These are phyloP conservation scores for Ancistrus triradiatus DNA, from an alignment of 2,113 vertebrate genomes.

Conservation along the genomic window DNA sequence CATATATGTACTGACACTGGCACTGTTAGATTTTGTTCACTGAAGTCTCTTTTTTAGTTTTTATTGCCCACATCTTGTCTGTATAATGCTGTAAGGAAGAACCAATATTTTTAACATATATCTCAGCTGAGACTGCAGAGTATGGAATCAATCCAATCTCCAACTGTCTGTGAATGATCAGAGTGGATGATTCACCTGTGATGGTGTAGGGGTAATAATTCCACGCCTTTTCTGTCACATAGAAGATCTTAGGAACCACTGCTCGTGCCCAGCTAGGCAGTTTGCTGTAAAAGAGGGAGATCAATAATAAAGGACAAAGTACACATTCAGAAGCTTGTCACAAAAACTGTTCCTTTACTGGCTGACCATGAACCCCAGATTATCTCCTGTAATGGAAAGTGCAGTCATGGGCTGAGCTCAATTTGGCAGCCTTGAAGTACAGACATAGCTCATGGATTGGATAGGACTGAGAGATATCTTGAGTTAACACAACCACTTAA, in stretches of 20 bases:
- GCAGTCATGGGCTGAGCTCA: slow-evolving; percentile 1
- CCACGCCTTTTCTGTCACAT: slow-evolving; percentile 97
- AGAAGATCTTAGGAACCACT: slow-evolving; percentile 97
- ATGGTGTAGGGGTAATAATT: slow-evolving; percentile 98
- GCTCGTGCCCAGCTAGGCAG: slow-evolving; percentile 95
- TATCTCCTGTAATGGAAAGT: slow-evolving; percentile 16
- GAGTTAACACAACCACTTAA: too few relatives aligned
- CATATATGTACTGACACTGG: too few relatives aligned
- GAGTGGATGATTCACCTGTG: slow-evolving; percentile 88
- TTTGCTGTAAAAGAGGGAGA: slow-evolving; percentile 75
- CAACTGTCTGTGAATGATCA: too few relatives aligned
- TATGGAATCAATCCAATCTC: too few relatives aligned
- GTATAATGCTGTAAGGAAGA: too few relatives aligned
- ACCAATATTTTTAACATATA: too few relatives aligned
- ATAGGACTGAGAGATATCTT: too few relatives aligned
- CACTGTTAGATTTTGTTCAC: too few relatives aligned
- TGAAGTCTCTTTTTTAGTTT: too few relatives aligned
- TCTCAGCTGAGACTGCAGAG: too few relatives aligned
- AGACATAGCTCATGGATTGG: neutral
- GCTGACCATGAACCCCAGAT: slow-evolving; percentile 11
- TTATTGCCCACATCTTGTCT: too few relatives aligned
- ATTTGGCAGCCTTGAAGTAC: neutral
- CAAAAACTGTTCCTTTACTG: slow-evolving; percentile 13
- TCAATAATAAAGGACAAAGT: neutral
- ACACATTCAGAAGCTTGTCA: neutral